Evolutionary conservation across 2,113 vertebrate genomes (phyloP).

Genomic region (Ameiurus melas): DNA sequence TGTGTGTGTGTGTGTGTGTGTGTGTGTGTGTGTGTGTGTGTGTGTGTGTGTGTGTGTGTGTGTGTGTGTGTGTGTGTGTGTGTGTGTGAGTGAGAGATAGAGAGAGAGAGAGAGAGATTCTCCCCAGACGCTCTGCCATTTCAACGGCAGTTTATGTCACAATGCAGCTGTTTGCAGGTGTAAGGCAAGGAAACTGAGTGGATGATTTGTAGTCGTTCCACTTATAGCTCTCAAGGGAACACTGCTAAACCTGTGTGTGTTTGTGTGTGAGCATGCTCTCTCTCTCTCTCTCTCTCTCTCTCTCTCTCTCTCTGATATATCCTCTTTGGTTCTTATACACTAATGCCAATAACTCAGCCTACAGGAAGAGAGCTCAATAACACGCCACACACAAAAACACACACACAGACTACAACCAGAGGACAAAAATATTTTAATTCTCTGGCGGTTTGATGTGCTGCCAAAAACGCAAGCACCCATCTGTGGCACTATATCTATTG

Average conservation of each 20-base stretch:
- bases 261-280: neutral
- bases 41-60: neutral
- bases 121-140: neutral
- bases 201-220: neutral
- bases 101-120: neutral
- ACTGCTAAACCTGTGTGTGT: neutral
- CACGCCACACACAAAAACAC: conserved; percentile 17
- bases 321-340: conserved; percentile 26
- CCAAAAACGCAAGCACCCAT: conserved; percentile 44
- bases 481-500: conserved; percentile 51
- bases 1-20: too few relatives aligned
- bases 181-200: neutral
- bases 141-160: neutral
- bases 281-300: conserved; percentile 11
- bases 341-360: conserved; percentile 34
- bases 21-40: neutral
- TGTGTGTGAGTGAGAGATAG: neutral
- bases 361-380: conserved; percentile 4
- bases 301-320: conserved; percentile 22
- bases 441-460: conserved; percentile 53
- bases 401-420: neutral
- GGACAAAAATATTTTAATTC: conserved; percentile 48
- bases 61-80: neutral
- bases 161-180: conserved; percentile 6
- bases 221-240: neutral